Base-by-base conservation (phyloP, 2,888 invertebrate species). In the Nomada flava region DNA sequence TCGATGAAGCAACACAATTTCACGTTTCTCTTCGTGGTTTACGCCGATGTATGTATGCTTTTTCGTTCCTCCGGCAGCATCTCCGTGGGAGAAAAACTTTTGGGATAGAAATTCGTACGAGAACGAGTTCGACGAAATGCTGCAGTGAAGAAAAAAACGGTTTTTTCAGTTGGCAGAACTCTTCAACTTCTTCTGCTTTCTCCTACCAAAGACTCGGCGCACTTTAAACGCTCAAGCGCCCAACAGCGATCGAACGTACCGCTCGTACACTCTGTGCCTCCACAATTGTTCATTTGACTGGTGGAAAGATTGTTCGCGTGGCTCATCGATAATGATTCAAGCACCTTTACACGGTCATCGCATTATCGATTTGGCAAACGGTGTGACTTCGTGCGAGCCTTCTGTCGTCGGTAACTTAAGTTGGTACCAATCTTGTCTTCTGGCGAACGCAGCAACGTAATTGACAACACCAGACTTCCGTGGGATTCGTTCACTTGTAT, bases 111-210 rank as follows among this genome's bases (percentile, higher is more conserved):
- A 44, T 44, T 23, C 13, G n/a, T 23, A 26, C n/a, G 50, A 13
- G 57, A 2, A 9, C 29, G 44, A 62, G 23, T 47, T 11, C 10
- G 15, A 20, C 15, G 47, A 55, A 52, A n/a, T 47, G 53, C 18
- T 18, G 47, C 15, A 47, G 68, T 60, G 63, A 52, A 63, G 15
- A 4, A 23, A 62, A n/a, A 52, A 20, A 18, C 63, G 50, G 2
- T 64, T 60, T 72, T 50, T 72, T 69, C 55, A 70, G 67, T 50
- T 36, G 53, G 47, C 42, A 52, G 71, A 68, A 71, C 57, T 68
- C 47, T 71, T 71, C 62, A 67, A 59, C 76, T 72, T 69, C 77
- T 70, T 63, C 83, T 79, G 87, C 88, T 87, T 87, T 87, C 87
- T 87, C 87, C 86, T 83, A 79, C 83, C 72, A 74, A 81, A 83